Base-by-base conservation (phyloP, 2,888 invertebrate genomes). In the Neoaliturus tenellus region DNA sequence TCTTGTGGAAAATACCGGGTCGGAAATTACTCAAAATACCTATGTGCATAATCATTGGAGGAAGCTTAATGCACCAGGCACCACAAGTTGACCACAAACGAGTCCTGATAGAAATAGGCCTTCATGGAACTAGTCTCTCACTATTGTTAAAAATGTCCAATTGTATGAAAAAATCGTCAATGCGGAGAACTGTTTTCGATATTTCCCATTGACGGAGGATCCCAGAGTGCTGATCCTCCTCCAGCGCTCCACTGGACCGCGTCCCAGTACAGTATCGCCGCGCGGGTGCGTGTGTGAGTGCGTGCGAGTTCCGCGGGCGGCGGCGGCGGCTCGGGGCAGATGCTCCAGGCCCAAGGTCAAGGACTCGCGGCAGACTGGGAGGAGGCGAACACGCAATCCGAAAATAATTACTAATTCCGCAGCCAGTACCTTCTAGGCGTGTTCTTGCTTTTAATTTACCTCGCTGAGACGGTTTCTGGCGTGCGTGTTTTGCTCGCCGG, bases 331-430 rank as follows among this genome's bases (percentile, higher is more conserved):
- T 12, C n/a, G n/a, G n/a, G n/a, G n/a, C n/a, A n/a, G n/a, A n/a
- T n/a, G n/a, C n/a, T n/a, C n/a, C 51, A 48, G 78, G 23, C 55
- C 48, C 33, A 35, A 48, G 78, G 78, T 78, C 78, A 78, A 78
- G 78, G 78, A 23, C 78, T 78, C 33, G 2, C n/a, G 10, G 51
- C 55, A 78, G 75, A 75, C 78, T 31, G 25, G 33, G 33, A 48
- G 31, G 55, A 31, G 78, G 55, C 28, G 35, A 28, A 33, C 78
- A 78, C 78, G 78, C 78, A 78, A 78, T 78, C 55, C 78, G 35
- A 78, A 75, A 78, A 78, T 78, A 78, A 78, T 78, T 78, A 31
- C 78, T 48, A 78, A 78, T 78, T 55, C 78, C 75, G 44, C 75
- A 44, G 71, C 35, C 71, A 41, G 23, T 71, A 39, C 71, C 71